Base-by-base conservation (phyloP, 2,888 invertebrate species). In the Lithophane leautieri region DNA sequence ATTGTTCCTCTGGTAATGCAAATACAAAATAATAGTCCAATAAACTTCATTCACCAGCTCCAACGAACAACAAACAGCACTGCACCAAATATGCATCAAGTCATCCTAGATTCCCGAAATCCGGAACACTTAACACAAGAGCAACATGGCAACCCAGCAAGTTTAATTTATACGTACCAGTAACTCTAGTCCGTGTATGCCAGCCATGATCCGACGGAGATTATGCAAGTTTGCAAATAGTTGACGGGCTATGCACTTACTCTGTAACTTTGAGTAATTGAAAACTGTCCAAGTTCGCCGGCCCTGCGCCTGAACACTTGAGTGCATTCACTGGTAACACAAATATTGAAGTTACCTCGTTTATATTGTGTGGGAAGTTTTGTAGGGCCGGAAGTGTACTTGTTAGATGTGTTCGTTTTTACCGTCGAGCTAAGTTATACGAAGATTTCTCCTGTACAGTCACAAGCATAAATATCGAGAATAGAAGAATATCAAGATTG, bases 221-320 rank as follows among this genome's bases (percentile, higher is more conserved):
- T 90, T 91, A 89, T 87, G 83, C 89, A 90, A 91, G 81, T 91
- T 89, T 74, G 85, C 84, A 89, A 92, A 92, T 92, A 89, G 86
- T 91, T 92, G 89, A 90, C 86, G 86, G 81, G 79, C 73, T 86
- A 81, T 87, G 90, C 89, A 90, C 87, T 91, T 88, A 88, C 71
- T 66, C 77, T 44, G 84, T 89, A 90, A 89, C 89, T 91, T 82
- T 85, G 87, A 90, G 91, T 93, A 93, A 94, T 93, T 92, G 92
- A 92, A 93, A 93, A 92, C 93, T 92, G 93, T 92, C 93, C 89
- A 93, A 94, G 88, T 88, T 87, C 3, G 65, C 73, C 65, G 25
- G 78, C 56, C 62, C 56, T 76, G 71, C 22, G n/a, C 56, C 60
- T 67, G 60, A 65, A 80, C 79, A 76, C 75, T 86, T 86, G 76